Evolutionary conservation across 2,888 invertebrate species (phyloP), one percentile per base, ranked within the genome.

Genomic region (Antheraea yamamai): DNA sequence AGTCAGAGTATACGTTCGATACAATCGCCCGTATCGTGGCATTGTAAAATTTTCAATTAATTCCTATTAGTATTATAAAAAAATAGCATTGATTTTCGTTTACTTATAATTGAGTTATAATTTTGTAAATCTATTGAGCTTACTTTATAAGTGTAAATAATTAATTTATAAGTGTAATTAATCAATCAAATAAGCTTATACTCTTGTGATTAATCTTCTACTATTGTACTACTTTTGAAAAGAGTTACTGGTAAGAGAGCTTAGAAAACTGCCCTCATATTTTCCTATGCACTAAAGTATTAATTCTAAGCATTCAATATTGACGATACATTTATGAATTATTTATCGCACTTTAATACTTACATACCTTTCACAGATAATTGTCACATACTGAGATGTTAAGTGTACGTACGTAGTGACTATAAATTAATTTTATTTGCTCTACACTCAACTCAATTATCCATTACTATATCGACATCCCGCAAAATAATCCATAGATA

Each of bases 1-100:
- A 92, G 93, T 92, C 90, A 90, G 87, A 91, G 85, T 85, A 86
- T 85, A 89, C 89, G 88, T 84, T 87, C 90, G 90, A 88, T 92
- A 90, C 91, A 93, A 89, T 87, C 91, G 92, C 88, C 88, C 90
- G 92, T 89, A 90, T 89, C 88, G 90, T 83, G 86, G 85, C 39
- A 73, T 73, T 55, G 73, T 64, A 75, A 23, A 30, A 66, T 35
- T 66, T 61, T 55, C 8, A 66, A 23, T 51, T 72, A 47, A 72
- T 66, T 66, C 35, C 20, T 66, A 51, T 35, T n/a, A 61, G 12
- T 12, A 61, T 61, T 61, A 61, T 61, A 61, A 1, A 61, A 61
- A 61, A 55, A 7, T 55, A 4, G 55, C n/a, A 23, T 64, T 72
- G 64, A 66, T 66, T 26, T 30, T 16, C 30, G 1, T 66, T 26